These are phyloP conservation scores for Craniophora ligustri DNA, from an alignment of 2,888 invertebrate species.

Conservation along the genomic window DNA sequence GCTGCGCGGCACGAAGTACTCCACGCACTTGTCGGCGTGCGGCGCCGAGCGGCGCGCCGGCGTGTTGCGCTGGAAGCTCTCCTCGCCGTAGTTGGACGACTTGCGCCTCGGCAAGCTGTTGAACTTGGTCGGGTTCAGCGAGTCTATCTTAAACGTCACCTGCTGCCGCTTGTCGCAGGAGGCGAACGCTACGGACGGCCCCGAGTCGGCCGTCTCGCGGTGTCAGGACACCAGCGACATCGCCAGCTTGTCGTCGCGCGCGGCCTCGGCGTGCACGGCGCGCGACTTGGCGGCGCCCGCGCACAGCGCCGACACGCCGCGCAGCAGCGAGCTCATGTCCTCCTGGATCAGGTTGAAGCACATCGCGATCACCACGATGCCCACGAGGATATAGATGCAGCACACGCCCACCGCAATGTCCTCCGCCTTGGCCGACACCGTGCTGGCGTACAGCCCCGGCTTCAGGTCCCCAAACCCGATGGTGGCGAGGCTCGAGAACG, in stretches of 20 bases:
- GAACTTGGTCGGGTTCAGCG: slow-evolving; percentile 82
- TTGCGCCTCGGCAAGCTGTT: slow-evolving; percentile 88
- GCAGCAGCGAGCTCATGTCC: slow-evolving; percentile 86
- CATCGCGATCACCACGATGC: slow-evolving; percentile 96
- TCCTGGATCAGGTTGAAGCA: slow-evolving; percentile 96
- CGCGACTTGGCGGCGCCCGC: slow-evolving; percentile 67
- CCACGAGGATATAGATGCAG: slow-evolving; percentile 94
- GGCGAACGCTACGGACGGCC: slow-evolving; percentile 70
- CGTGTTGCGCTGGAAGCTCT: slow-evolving; percentile 90
- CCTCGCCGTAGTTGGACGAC: slow-evolving; percentile 72
- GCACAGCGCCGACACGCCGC: slow-evolving; percentile 66
- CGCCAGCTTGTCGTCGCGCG: slow-evolving; percentile 84
- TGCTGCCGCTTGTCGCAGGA: slow-evolving; percentile 69
- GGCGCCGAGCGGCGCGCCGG: slow-evolving; percentile 90
- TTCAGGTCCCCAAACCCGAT: slow-evolving; percentile 95
- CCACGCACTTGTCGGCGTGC: slow-evolving; percentile 90
- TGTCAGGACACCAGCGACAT: slow-evolving; percentile 89
- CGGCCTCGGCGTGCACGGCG: slow-evolving; percentile 81
- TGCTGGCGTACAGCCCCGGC: slow-evolving; percentile 89
- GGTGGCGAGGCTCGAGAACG: slow-evolving; percentile 93
- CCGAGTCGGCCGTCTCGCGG: slow-evolving; percentile 75
- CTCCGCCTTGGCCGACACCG: slow-evolving; percentile 81
- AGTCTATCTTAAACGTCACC: slow-evolving; percentile 78
- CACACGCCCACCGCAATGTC: slow-evolving; percentile 93
- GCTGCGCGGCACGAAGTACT: slow-evolving; percentile 95